phyloP scores from a whole-genome alignment of 1,140 invertebrate genomes.

The Theocolax elegans region DNA sequence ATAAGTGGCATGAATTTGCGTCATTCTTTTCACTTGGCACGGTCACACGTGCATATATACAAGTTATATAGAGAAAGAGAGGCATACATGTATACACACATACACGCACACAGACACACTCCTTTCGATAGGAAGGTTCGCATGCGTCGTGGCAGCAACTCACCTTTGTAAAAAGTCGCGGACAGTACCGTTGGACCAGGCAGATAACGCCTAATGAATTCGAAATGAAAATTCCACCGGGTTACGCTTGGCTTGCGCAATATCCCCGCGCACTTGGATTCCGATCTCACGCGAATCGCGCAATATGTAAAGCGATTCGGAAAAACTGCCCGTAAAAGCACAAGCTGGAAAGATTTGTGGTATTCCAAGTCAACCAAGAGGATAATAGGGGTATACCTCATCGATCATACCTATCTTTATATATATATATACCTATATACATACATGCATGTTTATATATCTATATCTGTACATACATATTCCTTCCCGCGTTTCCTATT shows the following conservation, averaged over 20 bases:
- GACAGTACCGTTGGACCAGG: conserved; percentile 25
- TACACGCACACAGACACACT: too few species aligned
- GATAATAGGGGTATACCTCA: background rate
- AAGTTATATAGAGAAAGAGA: too few species aligned
- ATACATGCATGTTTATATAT: too few species aligned
- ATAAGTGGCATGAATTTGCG: too few species aligned
- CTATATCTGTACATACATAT: too few species aligned
- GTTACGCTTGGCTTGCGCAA: conserved; percentile 28
- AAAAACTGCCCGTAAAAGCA: background rate
- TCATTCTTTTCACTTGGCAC: too few species aligned
- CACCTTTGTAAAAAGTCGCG: too few species aligned
- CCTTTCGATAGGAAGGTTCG: background rate
- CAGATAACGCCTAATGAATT: conserved; percentile 37
- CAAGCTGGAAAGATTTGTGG: conserved; percentile 1
- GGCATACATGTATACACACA: too few species aligned
- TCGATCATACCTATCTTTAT: background rate
- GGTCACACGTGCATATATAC: too few species aligned
- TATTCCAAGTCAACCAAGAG: too few species aligned
- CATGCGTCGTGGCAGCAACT: background rate
- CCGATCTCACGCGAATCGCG: conserved; percentile 35
- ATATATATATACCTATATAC: too few species aligned
- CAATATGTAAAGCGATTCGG: conserved; percentile 33
- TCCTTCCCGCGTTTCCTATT: too few species aligned
- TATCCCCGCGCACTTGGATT: conserved; percentile 8
- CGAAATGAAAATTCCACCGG: conserved; percentile 36